These are phyloP conservation scores for Suillia variegata DNA, from an alignment of 2,888 invertebrate species.

Conservation along the genomic window DNA sequence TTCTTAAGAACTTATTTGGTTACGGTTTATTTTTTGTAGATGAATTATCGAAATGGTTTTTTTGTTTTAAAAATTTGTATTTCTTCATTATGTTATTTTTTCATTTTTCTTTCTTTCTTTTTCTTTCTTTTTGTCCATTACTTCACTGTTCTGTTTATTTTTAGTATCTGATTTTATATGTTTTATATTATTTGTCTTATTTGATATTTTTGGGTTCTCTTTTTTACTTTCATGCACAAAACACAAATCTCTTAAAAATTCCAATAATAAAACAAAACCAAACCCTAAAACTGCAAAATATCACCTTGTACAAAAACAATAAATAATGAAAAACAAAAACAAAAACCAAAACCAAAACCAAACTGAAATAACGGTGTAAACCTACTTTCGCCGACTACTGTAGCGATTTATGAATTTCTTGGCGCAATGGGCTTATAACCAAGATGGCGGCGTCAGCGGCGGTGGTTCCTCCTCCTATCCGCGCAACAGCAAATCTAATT, in stretches of 20 bases:
- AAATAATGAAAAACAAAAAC: conserved; percentile 5
- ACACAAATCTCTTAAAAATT: conserved; percentile 23
- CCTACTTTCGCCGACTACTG: too few relatives aligned
- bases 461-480: too few relatives aligned
- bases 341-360: conserved; percentile 26
- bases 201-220: conserved; percentile 45
- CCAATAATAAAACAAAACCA: conserved; percentile 24
- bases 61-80: conserved; percentile 31
- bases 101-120: conserved; percentile 26
- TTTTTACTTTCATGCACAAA: conserved; percentile 55
- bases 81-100: conserved; percentile 28
- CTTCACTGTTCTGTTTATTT: conserved; percentile 15
- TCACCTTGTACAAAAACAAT: conserved; percentile 23
- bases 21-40: conserved; percentile 17
- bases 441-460: conserved; percentile 42
- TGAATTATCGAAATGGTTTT: conserved; percentile 10
- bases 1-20: conserved; percentile 16
- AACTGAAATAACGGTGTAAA: too few relatives aligned
- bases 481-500: conserved; percentile 58
- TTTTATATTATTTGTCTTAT: conserved; percentile 41
- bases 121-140: conserved; percentile 12
- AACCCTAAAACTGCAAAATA: conserved; percentile 24
- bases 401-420: conserved; percentile 57
- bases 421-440: conserved; percentile 56
- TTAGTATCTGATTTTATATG: conserved; percentile 27